Evolutionary conservation across 2,797 vertebrate genomes (phyloP).

Genomic region (Gymnopithys bicolor): DNA sequence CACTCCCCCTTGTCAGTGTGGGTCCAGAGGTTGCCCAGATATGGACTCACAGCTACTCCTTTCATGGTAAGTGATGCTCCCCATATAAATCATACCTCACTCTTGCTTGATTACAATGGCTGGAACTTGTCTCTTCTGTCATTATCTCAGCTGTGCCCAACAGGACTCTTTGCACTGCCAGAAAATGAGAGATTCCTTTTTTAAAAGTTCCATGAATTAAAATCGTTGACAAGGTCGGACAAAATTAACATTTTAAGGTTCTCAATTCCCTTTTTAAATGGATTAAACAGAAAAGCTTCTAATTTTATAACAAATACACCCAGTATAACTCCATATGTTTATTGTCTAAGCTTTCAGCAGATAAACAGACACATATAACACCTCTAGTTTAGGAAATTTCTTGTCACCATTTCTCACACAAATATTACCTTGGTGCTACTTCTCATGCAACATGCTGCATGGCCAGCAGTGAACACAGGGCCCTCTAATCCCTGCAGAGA

Average conservation of each 20-base stretch:
- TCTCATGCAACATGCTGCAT: not conserved
- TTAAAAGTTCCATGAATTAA: not conserved
- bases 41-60: not conserved
- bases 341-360: not conserved
- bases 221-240: rapidly evolving
- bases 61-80: rapidly evolving
- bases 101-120: not conserved
- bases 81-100: not conserved
- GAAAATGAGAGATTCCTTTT: not conserved
- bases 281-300: not conserved
- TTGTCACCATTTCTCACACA: not conserved
- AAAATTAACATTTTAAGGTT: not conserved
- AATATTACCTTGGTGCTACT: not conserved
- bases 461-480: not conserved
- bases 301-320: not conserved
- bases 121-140: not conserved
- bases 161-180: not conserved
- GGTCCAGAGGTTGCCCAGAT: not conserved
- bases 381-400: not conserved
- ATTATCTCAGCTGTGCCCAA: not conserved
- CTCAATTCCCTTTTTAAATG: not conserved
- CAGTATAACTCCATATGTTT: not conserved
- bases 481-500: not conserved
- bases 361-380: not conserved
- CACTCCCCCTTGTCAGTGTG: not conserved